Percentiles rank a stretch among this genome's conserved stretches.
These are phyloP conservation scores for Trematocara zebra DNA, from an alignment of 2,113 vertebrate genomes.

Conservation along the genomic window DNA sequence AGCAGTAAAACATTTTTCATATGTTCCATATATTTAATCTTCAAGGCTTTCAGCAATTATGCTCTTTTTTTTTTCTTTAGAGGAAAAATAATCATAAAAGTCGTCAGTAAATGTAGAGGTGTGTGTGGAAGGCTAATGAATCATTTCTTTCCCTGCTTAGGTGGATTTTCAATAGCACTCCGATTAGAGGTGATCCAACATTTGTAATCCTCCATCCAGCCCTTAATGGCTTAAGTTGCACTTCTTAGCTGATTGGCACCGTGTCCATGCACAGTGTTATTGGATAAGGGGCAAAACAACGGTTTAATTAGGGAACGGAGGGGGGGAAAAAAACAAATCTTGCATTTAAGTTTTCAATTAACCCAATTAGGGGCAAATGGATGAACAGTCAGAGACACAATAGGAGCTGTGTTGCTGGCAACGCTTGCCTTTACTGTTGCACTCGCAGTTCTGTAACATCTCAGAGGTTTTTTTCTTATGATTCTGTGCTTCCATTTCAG, in stretches of 20 bases:
- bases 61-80: background rate
- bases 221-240: conserved; percentile 60
- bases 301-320: conserved; percentile 54
- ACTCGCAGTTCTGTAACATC: conserved; percentile 49
- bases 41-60: background rate
- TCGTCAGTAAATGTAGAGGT: conserved; percentile 1
- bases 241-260: conserved; percentile 40
- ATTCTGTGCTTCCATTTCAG: conserved; percentile 66
- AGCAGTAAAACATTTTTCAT: background rate
- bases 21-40: conserved; percentile 6
- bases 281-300: conserved; percentile 61
- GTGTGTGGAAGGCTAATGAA: conserved; percentile 32
- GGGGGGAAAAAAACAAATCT: conserved; percentile 1
- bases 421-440: conserved; percentile 43
- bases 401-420: conserved; percentile 52
- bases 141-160: conserved; percentile 32
- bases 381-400: conserved; percentile 60
- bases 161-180: conserved; percentile 52
- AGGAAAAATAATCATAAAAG: conserved; percentile 4
- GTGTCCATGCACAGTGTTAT: conserved; percentile 31
- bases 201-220: conserved; percentile 57
- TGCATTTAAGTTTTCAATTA: conserved; percentile 71
- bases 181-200: conserved; percentile 62
- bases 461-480: conserved; percentile 51
- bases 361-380: conserved; percentile 65